Evolutionary conservation across 2,888 invertebrate species (phyloP), one percentile per base, ranked within the genome.

Genomic region (Monopis laevigella): DNA sequence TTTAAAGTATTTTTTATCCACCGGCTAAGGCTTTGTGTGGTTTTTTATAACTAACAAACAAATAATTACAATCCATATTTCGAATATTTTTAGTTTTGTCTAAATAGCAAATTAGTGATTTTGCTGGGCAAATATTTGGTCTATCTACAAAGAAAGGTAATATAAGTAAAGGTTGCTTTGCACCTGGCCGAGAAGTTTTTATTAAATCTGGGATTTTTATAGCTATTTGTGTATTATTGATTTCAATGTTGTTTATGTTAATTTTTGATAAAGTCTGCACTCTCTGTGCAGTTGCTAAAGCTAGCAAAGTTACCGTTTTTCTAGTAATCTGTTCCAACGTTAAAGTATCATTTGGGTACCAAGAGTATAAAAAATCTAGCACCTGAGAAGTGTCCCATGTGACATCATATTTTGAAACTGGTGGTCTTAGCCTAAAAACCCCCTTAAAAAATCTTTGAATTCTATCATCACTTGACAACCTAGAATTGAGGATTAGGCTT

Each of bases 371-470:
- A 43, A 45, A 47, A 7, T 44, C 44, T 14, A 45, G 35, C n/a
- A 46, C 50, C 11, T 44, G 28, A 6, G 28, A 6, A 7, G 56
- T 53, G 35, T 62, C 50, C 58, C 59, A 60, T 1, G 44, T 54
- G 5, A 14, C 17, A 21, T 55, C 45, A 43, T 59, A 53, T 40
- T 43, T 50, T 3, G 50, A 47, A 44, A 43, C 17, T 13, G 40
- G 8, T 11, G 49, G 46, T 26, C 46, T 41, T 10, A 43, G 17
- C 36, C 30, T 30, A 42, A 32, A 45, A 10, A 46, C 21, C 5
- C 49, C 47, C 11, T 44, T 48, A 2, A 47, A 19, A 16, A 49
- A 42, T 6, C 44, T 35, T 29, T 44, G 43, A 4, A 43, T 42
- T 11, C 10, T 26, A 1, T 39, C 43, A 36, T 45, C 26, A n/a